Base-by-base conservation (phyloP, 2,888 invertebrate genomes). In the Lycocerus yunnanus region DNA sequence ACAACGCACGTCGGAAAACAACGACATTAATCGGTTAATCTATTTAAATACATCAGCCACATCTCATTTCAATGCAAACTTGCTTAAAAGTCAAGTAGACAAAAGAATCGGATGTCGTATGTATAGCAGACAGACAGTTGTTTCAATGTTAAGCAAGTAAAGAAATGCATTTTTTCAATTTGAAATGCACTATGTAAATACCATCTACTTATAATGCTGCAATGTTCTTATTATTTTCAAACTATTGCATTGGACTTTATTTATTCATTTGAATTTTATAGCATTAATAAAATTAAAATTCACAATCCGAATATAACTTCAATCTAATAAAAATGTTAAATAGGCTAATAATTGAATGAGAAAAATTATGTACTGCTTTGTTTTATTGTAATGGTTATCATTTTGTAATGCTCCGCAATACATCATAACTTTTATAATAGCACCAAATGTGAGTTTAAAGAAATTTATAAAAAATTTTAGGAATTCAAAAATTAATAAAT, bases 1-100 rank as follows among this genome's bases (percentile, higher is more conserved):
- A 83, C 84, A 83, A 82, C 82, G 81, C 78, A 82, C 82, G 84
- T 83, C 83, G 82, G 83, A 83, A 83, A 82, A 83, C 80, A 79
- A 79, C 80, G 84, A 84, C 84, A 84, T 84, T 84, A 84, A 84
- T 84, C 84, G 84, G 83, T 83, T 83, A 84, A 84, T 84, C 84
- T 84, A 84, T 84, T 84, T 83, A 81, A 84, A 84, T 84, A 84
- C 84, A 84, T 84, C 84, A 83, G 82, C 82, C 82, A 81, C 84
- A 81, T 81, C 82, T 83, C 83, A 84, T 84, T 84, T 84, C 82
- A 82, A 84, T 84, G 83, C 83, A 82, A 83, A 81, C 82, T 82
- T 80, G 82, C 82, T 81, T 82, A 82, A 84, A 82, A 83, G 81
- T 79, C 79, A 77, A 77, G 77, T 80, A 82, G 81, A 83, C 82